Evolutionary conservation across 2,888 invertebrate species (phyloP), one percentile per base, ranked within the genome.

Genomic region (Drosophila paramelanica): DNA sequence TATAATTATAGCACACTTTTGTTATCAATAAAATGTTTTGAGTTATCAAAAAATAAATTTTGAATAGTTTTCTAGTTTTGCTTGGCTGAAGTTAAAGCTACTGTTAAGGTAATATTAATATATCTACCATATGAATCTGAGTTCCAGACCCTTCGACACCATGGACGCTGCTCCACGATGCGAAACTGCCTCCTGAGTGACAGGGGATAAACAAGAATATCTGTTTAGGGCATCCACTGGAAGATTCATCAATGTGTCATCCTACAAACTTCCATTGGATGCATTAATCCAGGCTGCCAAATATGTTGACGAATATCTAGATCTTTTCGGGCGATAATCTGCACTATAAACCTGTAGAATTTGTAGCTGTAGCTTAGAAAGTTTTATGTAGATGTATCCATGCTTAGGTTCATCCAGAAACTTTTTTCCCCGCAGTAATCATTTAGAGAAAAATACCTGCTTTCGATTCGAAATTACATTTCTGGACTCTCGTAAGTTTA

Each of bases 221-320:
- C 93, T 38, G 88, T 90, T 74, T 94, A 94, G 0, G 94, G 93
- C 61, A 93, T 79, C 93, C 93, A 94, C 39, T 0, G 93, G 91
- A 43, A 92, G 55, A 51, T 92, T 81, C 6, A 90, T 81, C 2
- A 91, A 52, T 0, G 79, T 70, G 1, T 92, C 92, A 38, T 91
- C 81, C 69, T 93, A n/a, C 93, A 78, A 92, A 93, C 75, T 93
- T 93, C 93, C 93, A 93, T 0, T 93, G 60, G 4, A 93, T 82
- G 4, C 90, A 81, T 59, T 93, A 92, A 47, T 92, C 91, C 36
- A 93, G 68, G 43, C 88, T 85, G 0, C 88, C 71, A 47, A 93
- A 92, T 0, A 91, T 91, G 1, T 89, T 73, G 0, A 93, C 58
- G 50, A 93, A 91, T 20, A 90, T 78, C 45, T 89, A 64, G 0